These are phyloP conservation scores for Athetis lepigone DNA, from an alignment of 2,888 invertebrate genomes.

Conservation along the genomic window DNA sequence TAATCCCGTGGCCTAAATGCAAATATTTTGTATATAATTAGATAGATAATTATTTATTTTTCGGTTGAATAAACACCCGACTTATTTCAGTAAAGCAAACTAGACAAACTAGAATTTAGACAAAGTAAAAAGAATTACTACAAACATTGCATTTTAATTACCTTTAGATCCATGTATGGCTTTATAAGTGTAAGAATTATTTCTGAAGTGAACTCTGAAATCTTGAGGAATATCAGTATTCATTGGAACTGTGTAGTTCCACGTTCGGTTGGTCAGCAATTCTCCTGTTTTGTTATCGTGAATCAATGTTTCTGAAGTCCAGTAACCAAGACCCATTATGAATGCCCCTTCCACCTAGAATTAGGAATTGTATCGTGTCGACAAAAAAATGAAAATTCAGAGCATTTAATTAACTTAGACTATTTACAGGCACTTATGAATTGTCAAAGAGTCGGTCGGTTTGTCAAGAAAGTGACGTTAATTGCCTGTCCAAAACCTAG, in stretches of 20 bases:
- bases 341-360: constrained; percentile 78
- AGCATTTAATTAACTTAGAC: no score
- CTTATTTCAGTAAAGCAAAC: no score
- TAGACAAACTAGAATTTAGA: not conserved
- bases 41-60: no score
- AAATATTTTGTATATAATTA: no score
- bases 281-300: constrained; percentile 35
- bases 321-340: constrained; percentile 92
- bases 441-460: no score
- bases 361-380: not conserved
- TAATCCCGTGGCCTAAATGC: no score
- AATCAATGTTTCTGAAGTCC: constrained; percentile 80
- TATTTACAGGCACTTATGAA: no score
- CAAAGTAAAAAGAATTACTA: constrained; percentile 5
- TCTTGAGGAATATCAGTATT: constrained; percentile 92
- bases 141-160: constrained; percentile 4
- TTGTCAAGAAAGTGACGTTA: no score
- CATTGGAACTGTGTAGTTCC: constrained; percentile 81
- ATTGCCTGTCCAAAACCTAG: no score
- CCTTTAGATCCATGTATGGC: constrained; percentile 39
- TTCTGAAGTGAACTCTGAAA: constrained; percentile 90
- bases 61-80: no score
- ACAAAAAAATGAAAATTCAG: no score
- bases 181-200: constrained; percentile 53
- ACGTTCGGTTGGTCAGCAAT: constrained; percentile 33